These are phyloP conservation scores for Helicolenus hilgendorfi DNA, from an alignment of 2,797 vertebrate genomes.

Conservation along the genomic window DNA sequence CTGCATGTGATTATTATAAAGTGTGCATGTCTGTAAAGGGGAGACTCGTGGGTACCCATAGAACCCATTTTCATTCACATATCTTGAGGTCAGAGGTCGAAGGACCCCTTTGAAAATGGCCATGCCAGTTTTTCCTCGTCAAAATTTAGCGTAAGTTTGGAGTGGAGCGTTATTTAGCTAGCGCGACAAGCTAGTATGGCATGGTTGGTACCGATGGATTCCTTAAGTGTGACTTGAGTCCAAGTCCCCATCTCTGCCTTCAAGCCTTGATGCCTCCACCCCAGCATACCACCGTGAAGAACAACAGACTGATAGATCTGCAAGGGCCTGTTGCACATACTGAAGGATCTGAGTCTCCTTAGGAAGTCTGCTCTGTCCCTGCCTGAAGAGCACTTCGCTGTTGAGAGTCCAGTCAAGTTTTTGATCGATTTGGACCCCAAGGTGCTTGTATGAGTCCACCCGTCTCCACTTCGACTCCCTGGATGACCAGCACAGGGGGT, in stretches of 20 bases:
- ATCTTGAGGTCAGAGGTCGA: too few species aligned
- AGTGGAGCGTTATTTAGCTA: too few species aligned
- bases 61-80: too few species aligned
- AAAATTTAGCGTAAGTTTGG: too few species aligned
- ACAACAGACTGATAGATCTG: not conserved
- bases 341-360: not conserved
- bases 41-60: rapidly evolving
- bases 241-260: too few species aligned
- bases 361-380: not conserved
- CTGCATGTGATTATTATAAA: too few species aligned
- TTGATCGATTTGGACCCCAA: not conserved
- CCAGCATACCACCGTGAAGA: not conserved
- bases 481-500: not conserved
- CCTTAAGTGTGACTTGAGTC: too few species aligned
- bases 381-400: not conserved
- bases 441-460: not conserved
- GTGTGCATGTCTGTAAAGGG: too few species aligned
- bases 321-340: not conserved
- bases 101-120: too few species aligned
- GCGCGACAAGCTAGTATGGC: too few species aligned
- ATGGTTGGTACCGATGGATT: too few species aligned
- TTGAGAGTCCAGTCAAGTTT: not conserved
- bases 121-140: too few species aligned
- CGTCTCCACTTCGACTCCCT: not conserved
- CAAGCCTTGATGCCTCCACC: not conserved